These are phyloP conservation scores for Parascotia fuliginaria DNA, from an alignment of 2,888 invertebrate species.

Conservation along the genomic window DNA sequence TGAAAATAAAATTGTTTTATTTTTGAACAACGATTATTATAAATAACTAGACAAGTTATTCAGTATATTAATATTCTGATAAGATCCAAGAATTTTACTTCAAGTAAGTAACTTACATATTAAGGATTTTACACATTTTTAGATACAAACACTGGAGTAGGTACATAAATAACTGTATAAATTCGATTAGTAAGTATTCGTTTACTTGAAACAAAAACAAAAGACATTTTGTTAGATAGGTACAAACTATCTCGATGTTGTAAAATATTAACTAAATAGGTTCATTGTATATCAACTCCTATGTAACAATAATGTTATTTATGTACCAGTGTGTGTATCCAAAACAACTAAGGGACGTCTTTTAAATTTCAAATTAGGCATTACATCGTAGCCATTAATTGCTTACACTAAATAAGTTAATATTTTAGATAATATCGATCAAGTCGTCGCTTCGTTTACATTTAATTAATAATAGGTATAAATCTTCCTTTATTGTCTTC, in stretches of 20 bases:
- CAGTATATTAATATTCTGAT: conserved; percentile 9
- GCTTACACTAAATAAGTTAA: conserved; percentile 75
- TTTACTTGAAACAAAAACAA: conserved; percentile 3
- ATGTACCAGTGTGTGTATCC: conserved; percentile 53
- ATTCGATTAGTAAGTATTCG: conserved; percentile 31
- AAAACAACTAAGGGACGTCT: conserved; percentile 50
- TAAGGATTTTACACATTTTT: conserved; percentile 43
- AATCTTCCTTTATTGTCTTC: conserved; percentile 85
- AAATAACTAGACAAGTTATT: neutral
- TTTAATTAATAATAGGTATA: conserved; percentile 81
- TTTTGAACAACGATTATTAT: conserved; percentile 21
- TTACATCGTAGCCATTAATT: conserved; percentile 62
- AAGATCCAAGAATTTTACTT: conserved; percentile 39
- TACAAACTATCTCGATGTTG: conserved; percentile 16
- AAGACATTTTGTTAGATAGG: too few species aligned
- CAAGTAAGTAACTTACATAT: conserved; percentile 40
- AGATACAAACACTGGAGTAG: conserved; percentile 40
- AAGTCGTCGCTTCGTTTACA: conserved; percentile 73
- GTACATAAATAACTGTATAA: conserved; percentile 33
- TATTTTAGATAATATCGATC: conserved; percentile 77
- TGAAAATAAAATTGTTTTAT: conserved; percentile 26
- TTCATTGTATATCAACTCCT: conserved; percentile 17
- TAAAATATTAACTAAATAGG: conserved; percentile 31
- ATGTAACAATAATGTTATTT: conserved; percentile 11
- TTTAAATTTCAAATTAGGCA: conserved; percentile 58